Evolutionary conservation across 1,140 invertebrate species (phyloP), one percentile per base, ranked within the genome.

Genomic region (Diachasmimorpha longicaudata): DNA sequence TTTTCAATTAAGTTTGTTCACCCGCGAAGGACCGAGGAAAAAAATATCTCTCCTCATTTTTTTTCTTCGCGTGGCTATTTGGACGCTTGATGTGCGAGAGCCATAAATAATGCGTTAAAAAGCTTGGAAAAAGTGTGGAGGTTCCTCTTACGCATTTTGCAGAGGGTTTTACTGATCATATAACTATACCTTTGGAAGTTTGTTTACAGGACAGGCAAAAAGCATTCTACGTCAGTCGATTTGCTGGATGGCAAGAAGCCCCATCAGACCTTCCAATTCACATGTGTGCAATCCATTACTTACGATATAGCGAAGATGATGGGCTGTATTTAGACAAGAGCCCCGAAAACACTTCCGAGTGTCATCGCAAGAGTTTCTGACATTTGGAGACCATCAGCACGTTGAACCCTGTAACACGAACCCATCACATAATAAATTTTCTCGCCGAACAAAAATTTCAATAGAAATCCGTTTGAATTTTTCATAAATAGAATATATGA

Each of bases 151-250:
- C 42, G 14, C 16, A 19, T 42, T 70, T 46, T 19, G 36, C 42
- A n/a, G 42, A 39, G 21, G 21, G 42, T 37, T 69, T 69, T 44
- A 69, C 67, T 69, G 39, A 39, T 69, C 67, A 36, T 44, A 39
- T 36, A 69, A 23, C 16, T 42, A 70, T 70, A 63, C 42, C 39
- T 46, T 19, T 48, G 6, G 44, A n/a, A 46, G 69, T 48, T 70
- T 70, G 69, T 70, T 70, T 70, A 70, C 42, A 70, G 16, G 69
- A 70, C 42, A 63, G 42, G 37, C n/a, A 48, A 70, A 70, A 23
- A 48, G 69, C 42, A 19, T 70, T 42, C 42, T 70, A 0, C 19
- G 21, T n/a, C 19, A 48, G 21, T 44, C 74, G 52, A 68, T 75
- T 75, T 75, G 46, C 23, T 36, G 67, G 16, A 21, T 58, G 52